Evolutionary conservation across 1,140 invertebrate species (phyloP), one percentile per base, ranked within the genome.

Genomic region (Zelostemma sp.): DNA sequence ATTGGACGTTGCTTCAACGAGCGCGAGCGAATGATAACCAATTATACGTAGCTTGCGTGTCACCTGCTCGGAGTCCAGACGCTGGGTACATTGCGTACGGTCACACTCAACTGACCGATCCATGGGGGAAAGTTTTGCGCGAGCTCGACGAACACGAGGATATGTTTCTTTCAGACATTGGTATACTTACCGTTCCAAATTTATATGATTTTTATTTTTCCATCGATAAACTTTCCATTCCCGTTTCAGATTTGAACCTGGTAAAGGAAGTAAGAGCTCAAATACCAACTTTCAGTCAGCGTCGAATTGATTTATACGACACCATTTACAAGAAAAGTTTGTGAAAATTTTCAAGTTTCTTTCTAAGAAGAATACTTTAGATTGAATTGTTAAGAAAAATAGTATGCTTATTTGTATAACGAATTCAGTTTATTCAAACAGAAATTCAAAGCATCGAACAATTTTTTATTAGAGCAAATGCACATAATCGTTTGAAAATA

Each of bases 11-110:
- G 1, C 84, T 98, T 1, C 89, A 91, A 62, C 87, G 93, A 40
- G 87, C 90, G 0, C 86, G 96, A 48, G 96, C 97, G 16, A 88
- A 93, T 33, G 96, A 98, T 83, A 95, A 96, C 83, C 96, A 96
- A 83, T 83, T 94, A 16, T 93, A 88, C 83, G 90, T 93, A 17
- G 90, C 90, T 16, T 88, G 88, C 6, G 88, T 92, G 40, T 92
- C 92, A 28, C 95, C 95, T 1, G 95, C 96, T 0, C 86, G 94
- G 59, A 91, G 92, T 80, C 72, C 85, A 18, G 85, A 75, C 1
- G 88, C 93, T 0, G 89, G 88, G 0, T 98, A 97, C 81, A 88
- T 95, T 12, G 94, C 95, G 8, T 98, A 91, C 89, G 97, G 96
- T 0, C 95, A 98, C 83, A 93, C 93, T 1, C 90, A 91, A 67